Percentiles rank a stretch among this genome's conserved stretches.
phyloP scores from a whole-genome alignment of 2,797 vertebrate species.

The Sebastes glaucus region DNA sequence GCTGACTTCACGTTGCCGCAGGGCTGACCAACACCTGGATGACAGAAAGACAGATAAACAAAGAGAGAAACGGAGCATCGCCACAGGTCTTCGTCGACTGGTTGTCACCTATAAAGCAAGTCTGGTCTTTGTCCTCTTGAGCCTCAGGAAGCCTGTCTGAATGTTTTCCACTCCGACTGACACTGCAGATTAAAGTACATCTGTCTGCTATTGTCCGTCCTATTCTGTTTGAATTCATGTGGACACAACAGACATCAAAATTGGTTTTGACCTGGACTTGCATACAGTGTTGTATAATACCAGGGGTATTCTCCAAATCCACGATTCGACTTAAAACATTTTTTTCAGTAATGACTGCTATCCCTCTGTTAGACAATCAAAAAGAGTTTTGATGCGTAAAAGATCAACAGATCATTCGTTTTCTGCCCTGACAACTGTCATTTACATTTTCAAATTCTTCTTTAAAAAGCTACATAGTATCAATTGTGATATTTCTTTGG shows the following conservation, averaged over 20 bases:
- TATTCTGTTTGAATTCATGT: background rate
- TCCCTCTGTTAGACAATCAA: too few relatives aligned
- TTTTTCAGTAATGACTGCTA: too few relatives aligned
- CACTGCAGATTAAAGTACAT: slow-evolving; percentile 5
- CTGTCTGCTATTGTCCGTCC: background rate
- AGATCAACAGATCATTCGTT: too few relatives aligned
- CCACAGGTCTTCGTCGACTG: slow-evolving; percentile 5
- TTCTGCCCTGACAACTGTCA: too few relatives aligned
- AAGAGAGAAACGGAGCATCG: background rate
- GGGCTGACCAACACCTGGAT: slow-evolving; percentile 32
- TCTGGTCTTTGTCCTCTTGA: slow-evolving; percentile 1
- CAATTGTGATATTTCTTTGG: too few relatives aligned
- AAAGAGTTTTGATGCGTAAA: too few relatives aligned
- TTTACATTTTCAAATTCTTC: too few relatives aligned
- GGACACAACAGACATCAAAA: background rate
- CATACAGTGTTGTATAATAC: background rate
- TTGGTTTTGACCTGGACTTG: background rate
- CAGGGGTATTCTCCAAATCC: too few relatives aligned
- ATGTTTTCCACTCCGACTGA: slow-evolving; percentile 25
- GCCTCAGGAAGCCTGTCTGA: slow-evolving; percentile 34
- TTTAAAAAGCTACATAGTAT: too few relatives aligned
- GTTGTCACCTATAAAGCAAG: slow-evolving; percentile 3
- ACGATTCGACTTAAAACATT: too few relatives aligned
- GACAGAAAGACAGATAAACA: slow-evolving; percentile 19
- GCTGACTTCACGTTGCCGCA: background rate